Percentiles rank a stretch among this genome's conserved stretches.
phyloP scores from a whole-genome alignment of 2,888 invertebrate genomes.

The Epicampocera succincta region DNA sequence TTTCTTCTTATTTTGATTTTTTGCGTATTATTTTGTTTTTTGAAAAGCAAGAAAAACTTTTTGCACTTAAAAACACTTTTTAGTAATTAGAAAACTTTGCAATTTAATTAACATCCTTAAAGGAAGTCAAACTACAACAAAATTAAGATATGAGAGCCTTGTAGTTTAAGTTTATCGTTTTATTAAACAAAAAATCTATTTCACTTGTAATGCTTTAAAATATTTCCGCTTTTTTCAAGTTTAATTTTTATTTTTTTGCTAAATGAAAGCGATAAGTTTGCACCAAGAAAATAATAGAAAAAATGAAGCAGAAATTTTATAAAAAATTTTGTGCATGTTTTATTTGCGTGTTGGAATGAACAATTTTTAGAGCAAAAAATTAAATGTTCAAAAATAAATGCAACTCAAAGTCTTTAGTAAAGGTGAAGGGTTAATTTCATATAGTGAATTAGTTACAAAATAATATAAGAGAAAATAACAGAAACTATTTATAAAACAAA shows the following conservation, averaged over 20 bases:
- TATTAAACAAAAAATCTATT: neutral
- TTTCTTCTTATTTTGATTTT: neutral
- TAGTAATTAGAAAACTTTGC: conserved; percentile 65
- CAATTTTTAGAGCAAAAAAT: neutral
- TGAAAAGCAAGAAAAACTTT: conserved; percentile 17
- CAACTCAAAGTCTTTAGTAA: conserved; percentile 1
- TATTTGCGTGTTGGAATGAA: conserved; percentile 35
- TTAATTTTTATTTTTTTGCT: conserved; percentile 1
- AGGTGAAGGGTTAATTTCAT: conserved; percentile 36
- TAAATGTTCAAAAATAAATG: conserved; percentile 18
- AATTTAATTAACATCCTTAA: conserved; percentile 64
- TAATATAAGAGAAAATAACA: neutral
- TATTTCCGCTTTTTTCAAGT: conserved; percentile 26
- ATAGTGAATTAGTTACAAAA: neutral
- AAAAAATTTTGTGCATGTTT: conserved; percentile 53
- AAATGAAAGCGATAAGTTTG: conserved; percentile 18
- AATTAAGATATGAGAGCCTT: conserved; percentile 13
- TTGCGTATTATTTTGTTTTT: neutral
- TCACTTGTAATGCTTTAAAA: conserved; percentile 7
- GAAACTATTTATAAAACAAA: too few species aligned
- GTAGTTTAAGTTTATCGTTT: neutral
- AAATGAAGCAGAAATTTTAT: too few species aligned
- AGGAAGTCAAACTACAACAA: conserved; percentile 44
- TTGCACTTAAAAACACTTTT: conserved; percentile 41
- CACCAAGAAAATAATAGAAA: conserved; percentile 19